Evolutionary conservation across 2,797 vertebrate species (phyloP).

Genomic region (Pyrocephalus nanus): DNA sequence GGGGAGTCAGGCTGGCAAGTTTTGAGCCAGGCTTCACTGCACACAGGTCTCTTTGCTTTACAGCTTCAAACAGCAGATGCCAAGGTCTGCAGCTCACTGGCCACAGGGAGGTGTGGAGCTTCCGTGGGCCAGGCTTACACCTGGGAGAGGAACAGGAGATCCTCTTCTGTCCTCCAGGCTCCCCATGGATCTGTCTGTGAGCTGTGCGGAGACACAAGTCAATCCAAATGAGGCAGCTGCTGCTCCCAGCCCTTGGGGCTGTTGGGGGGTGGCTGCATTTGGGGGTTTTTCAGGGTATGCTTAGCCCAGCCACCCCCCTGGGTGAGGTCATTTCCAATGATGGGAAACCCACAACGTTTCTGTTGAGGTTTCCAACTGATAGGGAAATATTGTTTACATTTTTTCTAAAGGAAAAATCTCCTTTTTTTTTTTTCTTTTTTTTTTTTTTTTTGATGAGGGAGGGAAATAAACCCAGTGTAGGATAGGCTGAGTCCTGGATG

Average conservation of each 20-base stretch:
- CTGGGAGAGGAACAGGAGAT: background rate
- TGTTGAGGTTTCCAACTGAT: conserved; percentile 27
- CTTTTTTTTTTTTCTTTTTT: background rate
- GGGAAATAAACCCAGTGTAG: background rate
- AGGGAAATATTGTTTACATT: conserved; percentile 60
- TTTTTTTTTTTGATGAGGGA: background rate
- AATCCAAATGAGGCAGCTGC: conserved; percentile 28
- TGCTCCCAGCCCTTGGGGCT: background rate
- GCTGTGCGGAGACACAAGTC: background rate
- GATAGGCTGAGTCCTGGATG: background rate
- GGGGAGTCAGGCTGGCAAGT: background rate
- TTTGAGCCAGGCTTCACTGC: conserved; percentile 43
- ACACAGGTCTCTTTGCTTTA: background rate
- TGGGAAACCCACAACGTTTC: background rate
- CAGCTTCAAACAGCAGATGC: background rate
- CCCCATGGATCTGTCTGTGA: background rate
- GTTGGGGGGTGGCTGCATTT: background rate
- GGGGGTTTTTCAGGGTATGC: conserved; percentile 58
- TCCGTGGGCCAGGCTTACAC: accelerated
- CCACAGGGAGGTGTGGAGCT: background rate
- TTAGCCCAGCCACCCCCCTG: conserved; percentile 62
- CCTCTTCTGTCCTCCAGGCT: background rate
- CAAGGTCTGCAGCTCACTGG: background rate
- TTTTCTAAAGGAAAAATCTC: background rate
- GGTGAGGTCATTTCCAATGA: conserved; percentile 37